These are phyloP conservation scores for Crypturellus undulatus DNA, from an alignment of 2,113 vertebrate genomes.

Conservation along the genomic window DNA sequence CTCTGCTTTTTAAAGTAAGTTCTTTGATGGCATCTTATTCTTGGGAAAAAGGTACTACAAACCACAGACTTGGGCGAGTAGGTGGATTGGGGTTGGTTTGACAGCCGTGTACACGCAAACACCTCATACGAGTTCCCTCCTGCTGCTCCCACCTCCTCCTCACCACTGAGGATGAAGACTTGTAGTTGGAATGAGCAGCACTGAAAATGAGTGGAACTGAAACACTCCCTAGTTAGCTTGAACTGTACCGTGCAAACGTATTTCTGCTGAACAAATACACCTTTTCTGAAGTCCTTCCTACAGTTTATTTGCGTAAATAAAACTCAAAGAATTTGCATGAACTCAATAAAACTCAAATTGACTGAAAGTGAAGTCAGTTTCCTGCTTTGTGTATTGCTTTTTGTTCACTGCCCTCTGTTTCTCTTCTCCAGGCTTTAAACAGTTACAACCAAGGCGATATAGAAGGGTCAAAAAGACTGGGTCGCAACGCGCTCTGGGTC, in stretches of 20 bases:
- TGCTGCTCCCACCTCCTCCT: not conserved
- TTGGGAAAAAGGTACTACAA: not conserved
- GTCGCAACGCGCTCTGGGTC: conserved; percentile 86
- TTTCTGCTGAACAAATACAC: not conserved
- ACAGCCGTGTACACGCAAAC: not conserved
- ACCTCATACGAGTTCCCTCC: not conserved
- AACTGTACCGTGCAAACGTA: not conserved
- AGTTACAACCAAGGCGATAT: conserved; percentile 88
- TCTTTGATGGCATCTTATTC: not conserved
- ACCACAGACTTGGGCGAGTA: not conserved
- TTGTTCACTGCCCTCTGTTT: not conserved
- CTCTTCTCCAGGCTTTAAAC: conserved; percentile 83
- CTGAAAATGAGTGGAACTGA: not conserved
- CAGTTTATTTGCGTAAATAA: fast-evolving
- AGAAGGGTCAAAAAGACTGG: conserved; percentile 84
- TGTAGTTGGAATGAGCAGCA: not conserved
- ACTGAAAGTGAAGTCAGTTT: not conserved
- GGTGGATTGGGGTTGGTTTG: not conserved
- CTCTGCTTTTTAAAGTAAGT: not conserved
- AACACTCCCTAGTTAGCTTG: not conserved
- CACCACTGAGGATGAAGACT: not conserved
- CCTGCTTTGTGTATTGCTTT: not conserved
- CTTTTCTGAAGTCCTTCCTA: not conserved
- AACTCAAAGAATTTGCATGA: not conserved
- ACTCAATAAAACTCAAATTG: too few relatives aligned